A percentile compares a stretch with the other conserved stretches of the same genome.
phyloP scores from a whole-genome alignment of 2,888 invertebrate genomes.

The Erebia ligea region DNA sequence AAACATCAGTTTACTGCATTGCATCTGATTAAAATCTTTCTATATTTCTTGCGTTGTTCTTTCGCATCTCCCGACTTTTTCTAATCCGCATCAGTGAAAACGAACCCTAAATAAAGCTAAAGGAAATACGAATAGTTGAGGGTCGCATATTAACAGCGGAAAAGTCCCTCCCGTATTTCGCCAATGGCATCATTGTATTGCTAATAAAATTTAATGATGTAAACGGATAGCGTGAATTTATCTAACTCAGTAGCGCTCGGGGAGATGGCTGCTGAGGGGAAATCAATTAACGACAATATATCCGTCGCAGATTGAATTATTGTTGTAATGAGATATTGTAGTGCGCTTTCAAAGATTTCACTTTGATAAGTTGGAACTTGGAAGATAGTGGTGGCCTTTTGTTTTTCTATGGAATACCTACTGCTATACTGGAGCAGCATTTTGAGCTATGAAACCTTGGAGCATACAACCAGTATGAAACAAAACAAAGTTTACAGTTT shows the following conservation, averaged over 20 bases:
- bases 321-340: constrained; percentile 60
- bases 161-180: constrained; percentile 67
- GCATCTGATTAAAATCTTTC: too few relatives aligned
- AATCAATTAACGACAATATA: constrained; percentile 75
- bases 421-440: too few relatives aligned
- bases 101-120: constrained; percentile 62
- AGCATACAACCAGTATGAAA: too few relatives aligned
- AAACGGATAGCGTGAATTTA: constrained; percentile 81
- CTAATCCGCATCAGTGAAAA: neutral
- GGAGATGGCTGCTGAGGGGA: constrained; percentile 68
- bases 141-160: constrained; percentile 62
- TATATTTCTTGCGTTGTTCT: too few relatives aligned
- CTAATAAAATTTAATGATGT: constrained; percentile 83
- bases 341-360: constrained; percentile 39
- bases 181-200: constrained; percentile 71
- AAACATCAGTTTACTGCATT: too few relatives aligned
- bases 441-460: too few relatives aligned
- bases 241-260: constrained; percentile 67
- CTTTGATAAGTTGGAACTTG: neutral
- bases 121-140: constrained; percentile 77
- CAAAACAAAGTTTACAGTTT: too few relatives aligned
- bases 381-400: neutral
- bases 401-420: neutral
- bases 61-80: too few relatives aligned
- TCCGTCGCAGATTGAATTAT: constrained; percentile 66